These are phyloP conservation scores for Ptyas mucosa DNA, from an alignment of 2,113 vertebrate species.

Conservation along the genomic window DNA sequence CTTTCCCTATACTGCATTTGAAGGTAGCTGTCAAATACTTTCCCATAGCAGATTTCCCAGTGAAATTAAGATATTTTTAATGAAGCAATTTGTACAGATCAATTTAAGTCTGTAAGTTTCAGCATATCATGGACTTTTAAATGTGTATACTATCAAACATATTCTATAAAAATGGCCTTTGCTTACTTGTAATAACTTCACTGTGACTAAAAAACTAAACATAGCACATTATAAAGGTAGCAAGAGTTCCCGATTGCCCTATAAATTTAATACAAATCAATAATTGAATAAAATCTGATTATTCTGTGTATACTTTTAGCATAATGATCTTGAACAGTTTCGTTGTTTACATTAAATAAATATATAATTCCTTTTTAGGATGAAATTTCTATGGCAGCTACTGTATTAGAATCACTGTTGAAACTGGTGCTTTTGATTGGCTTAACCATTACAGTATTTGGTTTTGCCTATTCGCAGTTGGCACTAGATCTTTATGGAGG, in stretches of 20 bases:
- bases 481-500: conserved; percentile 94
- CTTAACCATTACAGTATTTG: conserved; percentile 87
- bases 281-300: not conserved
- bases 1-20: not conserved
- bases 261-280: not conserved
- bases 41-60: not conserved
- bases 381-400: conserved; percentile 81
- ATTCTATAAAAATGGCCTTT: not conserved
- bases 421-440: conserved; percentile 90
- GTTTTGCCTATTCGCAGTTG: conserved; percentile 89
- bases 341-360: conserved; percentile 10
- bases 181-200: not conserved
- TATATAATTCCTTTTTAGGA: conserved; percentile 70
- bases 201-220: not conserved
- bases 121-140: not conserved
- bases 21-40: not conserved
- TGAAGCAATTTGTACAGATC: not conserved
- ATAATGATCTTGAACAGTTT: not conserved
- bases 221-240: not conserved
- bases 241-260: not conserved
- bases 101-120: not conserved
- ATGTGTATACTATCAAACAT: not conserved
- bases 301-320: not conserved
- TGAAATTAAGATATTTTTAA: not conserved
- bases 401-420: conserved; percentile 85